Percentiles rank a stretch among this genome's conserved stretches.
phyloP scores from a whole-genome alignment of 1,140 invertebrate genomes.

The Temnothorax nylanderi region DNA sequence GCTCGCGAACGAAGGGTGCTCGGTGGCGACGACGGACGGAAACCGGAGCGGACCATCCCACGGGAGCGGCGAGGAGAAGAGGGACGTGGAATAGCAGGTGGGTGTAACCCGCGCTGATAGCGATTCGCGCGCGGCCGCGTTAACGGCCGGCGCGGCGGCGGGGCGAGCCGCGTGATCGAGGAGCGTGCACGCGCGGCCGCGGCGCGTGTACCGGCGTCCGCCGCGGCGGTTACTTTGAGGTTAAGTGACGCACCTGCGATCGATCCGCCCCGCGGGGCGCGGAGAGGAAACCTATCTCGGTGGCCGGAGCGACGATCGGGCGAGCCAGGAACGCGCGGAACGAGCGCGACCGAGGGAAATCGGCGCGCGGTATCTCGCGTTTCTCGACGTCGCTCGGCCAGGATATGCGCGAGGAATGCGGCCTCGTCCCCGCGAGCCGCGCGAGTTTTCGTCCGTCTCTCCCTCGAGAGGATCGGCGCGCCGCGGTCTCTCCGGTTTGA shows the following conservation, averaged over 20 bases:
- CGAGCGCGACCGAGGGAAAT: too few species aligned
- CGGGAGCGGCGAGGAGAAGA: background rate
- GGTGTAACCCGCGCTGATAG: conserved; percentile 59
- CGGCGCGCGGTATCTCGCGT: too few species aligned
- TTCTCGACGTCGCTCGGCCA: too few species aligned
- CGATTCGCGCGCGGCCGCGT: background rate
- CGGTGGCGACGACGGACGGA: background rate
- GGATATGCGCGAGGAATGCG: too few species aligned
- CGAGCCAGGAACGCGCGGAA: too few species aligned
- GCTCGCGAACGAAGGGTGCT: background rate
- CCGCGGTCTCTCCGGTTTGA: too few species aligned
- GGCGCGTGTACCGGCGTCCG: conserved; percentile 56
- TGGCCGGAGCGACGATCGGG: too few species aligned
- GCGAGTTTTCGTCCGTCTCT: background rate
- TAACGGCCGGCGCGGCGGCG: background rate
- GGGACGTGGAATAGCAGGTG: conserved; percentile 70
- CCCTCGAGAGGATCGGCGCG: too few species aligned
- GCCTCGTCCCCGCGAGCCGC: background rate
- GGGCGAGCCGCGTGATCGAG: background rate
- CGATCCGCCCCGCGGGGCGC: conserved; percentile 65
- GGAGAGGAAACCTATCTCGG: background rate
- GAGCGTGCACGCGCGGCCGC: conserved; percentile 6
- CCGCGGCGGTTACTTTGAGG: conserved; percentile 66
- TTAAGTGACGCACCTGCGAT: conserved; percentile 73
- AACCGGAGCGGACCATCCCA: background rate